Base-by-base conservation (phyloP, 2,113 vertebrate genomes). In the Semnornis frantzii region DNA sequence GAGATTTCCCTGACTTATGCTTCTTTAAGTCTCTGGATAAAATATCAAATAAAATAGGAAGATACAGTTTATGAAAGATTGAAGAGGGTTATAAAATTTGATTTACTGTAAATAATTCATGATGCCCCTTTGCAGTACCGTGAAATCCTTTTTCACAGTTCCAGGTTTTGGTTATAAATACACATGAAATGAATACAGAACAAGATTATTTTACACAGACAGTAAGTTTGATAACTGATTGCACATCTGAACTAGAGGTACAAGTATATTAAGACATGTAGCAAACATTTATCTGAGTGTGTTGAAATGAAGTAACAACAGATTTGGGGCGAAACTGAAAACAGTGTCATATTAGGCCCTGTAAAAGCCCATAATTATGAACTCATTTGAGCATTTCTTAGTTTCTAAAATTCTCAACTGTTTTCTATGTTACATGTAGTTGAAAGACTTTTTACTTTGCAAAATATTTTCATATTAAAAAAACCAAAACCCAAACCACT, bases 71-170 rank as follows among this genome's bases (percentile, higher is more conserved):
- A 90, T 95, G 85, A 96, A 95, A 97, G 84, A 92, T 91, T 95
- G 87, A 96, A 70, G 80, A 94, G 48, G 30, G 75, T 84, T 95
- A 87, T 94, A 97, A 95, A 95, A 94, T 96, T 79, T 94, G 66
- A 94, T 95, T 96, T 96, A 80, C 73, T 89, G 84, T 94, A 97
- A 97, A 94, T 96, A 95, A 97, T 95, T 96, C 57, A 95, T 96
- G 33, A 92, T 94, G 20, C 25, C 62, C 15, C 59, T 85, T 90
- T 94, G 42, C 44, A 89, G 62, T 39, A 62, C 78, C 82, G 78
- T 80, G 28, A 96, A 92, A 88, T 92, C 48, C 24, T 76, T 90
- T 88, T 74, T 77, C 2, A 3, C 30, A 85, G 37, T 92, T 94
- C 21, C 13, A 86, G 8, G 58, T 33, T 93, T 91, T 83, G 28